phyloP scores from a whole-genome alignment of 2,888 invertebrate genomes.

The Pachymerium ferrugineum region DNA sequence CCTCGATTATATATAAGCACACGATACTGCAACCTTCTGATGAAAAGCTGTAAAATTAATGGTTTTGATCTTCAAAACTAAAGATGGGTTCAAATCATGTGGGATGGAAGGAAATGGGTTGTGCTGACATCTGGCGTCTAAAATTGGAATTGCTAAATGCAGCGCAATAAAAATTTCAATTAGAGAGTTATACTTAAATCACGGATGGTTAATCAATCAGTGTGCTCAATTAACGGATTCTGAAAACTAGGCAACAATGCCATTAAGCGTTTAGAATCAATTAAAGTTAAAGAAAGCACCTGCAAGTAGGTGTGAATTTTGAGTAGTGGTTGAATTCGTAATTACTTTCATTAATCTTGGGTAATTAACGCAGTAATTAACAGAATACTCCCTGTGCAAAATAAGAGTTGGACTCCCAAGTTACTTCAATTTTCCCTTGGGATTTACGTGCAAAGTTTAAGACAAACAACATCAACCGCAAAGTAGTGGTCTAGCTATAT shows the following conservation, averaged over 20 bases:
- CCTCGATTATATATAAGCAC: background rate
- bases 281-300: background rate
- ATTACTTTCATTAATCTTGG: background rate
- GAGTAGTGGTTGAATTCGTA: background rate
- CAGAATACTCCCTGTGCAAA: background rate
- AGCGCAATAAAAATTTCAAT: background rate
- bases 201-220: too few species aligned
- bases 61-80: background rate
- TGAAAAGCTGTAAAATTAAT: conserved; percentile 24
- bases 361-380: conserved; percentile 13
- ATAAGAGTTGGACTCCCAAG: background rate
- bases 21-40: background rate
- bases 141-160: background rate
- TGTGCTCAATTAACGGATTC: background rate
- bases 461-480: background rate
- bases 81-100: conserved; percentile 6
- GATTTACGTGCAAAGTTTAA: background rate
- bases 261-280: background rate
- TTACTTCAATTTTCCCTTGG: background rate
- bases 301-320: too few species aligned
- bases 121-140: conserved; percentile 7
- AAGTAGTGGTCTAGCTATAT: background rate
- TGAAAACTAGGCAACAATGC: background rate
- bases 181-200: too few species aligned
- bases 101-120: background rate